Conservation (phyloP, 2,888 invertebrate genomes). For the Anthophora plumipes region DNA sequence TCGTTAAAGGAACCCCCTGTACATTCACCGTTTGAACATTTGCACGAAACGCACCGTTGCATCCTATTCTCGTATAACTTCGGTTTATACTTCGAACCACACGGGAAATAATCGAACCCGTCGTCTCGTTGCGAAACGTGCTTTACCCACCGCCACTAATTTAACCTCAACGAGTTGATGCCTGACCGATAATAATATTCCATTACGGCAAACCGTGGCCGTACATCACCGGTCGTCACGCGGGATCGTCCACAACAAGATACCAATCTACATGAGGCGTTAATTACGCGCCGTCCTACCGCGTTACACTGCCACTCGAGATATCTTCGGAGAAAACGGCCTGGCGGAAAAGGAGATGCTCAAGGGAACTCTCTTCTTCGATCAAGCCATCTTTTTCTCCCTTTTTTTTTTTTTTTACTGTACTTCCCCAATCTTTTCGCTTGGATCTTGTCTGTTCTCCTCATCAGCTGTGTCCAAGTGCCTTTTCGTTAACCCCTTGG, state of each 20-base stretch:
- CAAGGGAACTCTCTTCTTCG: background rate
- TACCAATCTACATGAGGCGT: conserved; percentile 84
- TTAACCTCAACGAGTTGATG: conserved; percentile 81
- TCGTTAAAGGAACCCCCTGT: too few relatives aligned
- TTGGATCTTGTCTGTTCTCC: background rate
- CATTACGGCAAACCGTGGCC: conserved; percentile 81
- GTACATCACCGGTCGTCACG: conserved; percentile 83
- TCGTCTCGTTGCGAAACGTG: conserved; percentile 38
- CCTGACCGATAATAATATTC: conserved; percentile 84
- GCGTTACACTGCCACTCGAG: conserved; percentile 82
- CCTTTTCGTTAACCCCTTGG: too few relatives aligned
- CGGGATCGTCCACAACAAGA: conserved; percentile 77
- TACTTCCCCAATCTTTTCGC: background rate
- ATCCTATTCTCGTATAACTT: too few relatives aligned
- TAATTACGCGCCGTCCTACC: conserved; percentile 83
- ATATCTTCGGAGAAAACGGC: conserved; percentile 67
- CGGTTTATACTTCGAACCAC: background rate
- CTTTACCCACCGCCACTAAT: conserved; percentile 71
- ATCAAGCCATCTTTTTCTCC: conserved; percentile 4
- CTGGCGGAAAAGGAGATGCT: conserved; percentile 31
- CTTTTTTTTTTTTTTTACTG: background rate
- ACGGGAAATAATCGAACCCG: conserved; percentile 16
- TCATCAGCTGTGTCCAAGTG: too few relatives aligned
- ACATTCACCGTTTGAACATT: conserved; percentile 47
- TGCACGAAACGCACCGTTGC: conserved; percentile 48